Evolutionary conservation across 2,888 invertebrate species (phyloP), one percentile per base, ranked within the genome.

Genomic region (Erannis defoliaria): DNA sequence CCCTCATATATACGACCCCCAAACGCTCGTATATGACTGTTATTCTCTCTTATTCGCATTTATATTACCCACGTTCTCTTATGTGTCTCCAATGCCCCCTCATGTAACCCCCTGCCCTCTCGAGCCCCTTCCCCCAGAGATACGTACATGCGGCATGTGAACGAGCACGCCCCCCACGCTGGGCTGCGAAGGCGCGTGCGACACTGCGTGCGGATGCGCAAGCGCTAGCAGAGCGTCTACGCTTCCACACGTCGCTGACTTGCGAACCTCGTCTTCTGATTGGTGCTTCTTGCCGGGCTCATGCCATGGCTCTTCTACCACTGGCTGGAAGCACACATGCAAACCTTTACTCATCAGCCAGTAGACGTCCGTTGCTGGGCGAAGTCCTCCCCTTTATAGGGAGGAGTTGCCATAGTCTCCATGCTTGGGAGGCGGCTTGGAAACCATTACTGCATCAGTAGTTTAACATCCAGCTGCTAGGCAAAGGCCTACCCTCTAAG

Each of bases 131-230:
- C 9, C 1, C 40, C 21, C 21, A 12, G n/a, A 26, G 43, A 12
- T 81, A 95, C 96, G 94, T 93, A 97, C 97, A 94, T 97, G 97
- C 72, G 97, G 97, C 97, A 98, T 97, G 85, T 97, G 97, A 72
- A 97, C 97, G 78, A 98, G 94, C 68, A 97, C 97, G 56, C 97
- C 97, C 69, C 97, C 97, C 60, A 97, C 96, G 95, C 96, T 89
- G 95, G 95, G 65, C 95, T 68, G 94, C 84, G 97, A 97, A 49
- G 96, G 64, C 26, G 77, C 31, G 21, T 66, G 64, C 5, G 58
- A 62, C 12, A 53, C 49, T 35, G 46, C 46, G 46, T 46, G 71
- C 38, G 80, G 74, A 62, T 81, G 84, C 0, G 94, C 95, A 33
- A 84, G 74, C n/a, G 85, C 77, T 76, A 88, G 73, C 53, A 88